Evolutionary conservation across 2,113 vertebrate genomes (phyloP).

Genomic region (Motacilla alba): DNA sequence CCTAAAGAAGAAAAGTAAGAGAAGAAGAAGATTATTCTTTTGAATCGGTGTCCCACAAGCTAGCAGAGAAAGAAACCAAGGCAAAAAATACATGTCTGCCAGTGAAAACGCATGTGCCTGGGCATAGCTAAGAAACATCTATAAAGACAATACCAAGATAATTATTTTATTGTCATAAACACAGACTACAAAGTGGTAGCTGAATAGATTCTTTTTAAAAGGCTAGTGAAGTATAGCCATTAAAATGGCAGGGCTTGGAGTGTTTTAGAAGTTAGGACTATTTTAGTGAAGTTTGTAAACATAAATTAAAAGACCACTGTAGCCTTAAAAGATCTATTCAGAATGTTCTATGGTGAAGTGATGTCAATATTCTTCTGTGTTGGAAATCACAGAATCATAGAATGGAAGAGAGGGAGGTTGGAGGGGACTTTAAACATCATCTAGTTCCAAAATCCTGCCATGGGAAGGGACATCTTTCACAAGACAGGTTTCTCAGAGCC

Average conservation of each 20-base stretch:
- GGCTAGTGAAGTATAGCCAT: not conserved
- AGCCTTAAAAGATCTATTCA: not conserved
- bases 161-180: not conserved
- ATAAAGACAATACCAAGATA: not conserved
- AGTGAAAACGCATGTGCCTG: not conserved
- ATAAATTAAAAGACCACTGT: not conserved
- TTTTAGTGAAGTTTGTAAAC: not conserved
- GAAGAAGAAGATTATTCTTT: not conserved
- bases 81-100: not conserved
- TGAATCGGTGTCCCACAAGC: not conserved
- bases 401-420: not conserved
- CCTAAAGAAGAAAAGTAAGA: not conserved
- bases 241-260: not conserved
- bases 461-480: not conserved
- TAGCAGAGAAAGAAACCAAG: not conserved
- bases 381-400: not conserved
- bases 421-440: not conserved
- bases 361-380: not conserved
- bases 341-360: not conserved
- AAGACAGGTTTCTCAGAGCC: not conserved
- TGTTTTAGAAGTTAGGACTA: not conserved
- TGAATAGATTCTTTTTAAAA: not conserved
- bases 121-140: not conserved
- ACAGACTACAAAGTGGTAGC: not conserved
- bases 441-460: not conserved